Base-by-base conservation (phyloP, 1,140 invertebrate species). In the Varroa destructor region DNA sequence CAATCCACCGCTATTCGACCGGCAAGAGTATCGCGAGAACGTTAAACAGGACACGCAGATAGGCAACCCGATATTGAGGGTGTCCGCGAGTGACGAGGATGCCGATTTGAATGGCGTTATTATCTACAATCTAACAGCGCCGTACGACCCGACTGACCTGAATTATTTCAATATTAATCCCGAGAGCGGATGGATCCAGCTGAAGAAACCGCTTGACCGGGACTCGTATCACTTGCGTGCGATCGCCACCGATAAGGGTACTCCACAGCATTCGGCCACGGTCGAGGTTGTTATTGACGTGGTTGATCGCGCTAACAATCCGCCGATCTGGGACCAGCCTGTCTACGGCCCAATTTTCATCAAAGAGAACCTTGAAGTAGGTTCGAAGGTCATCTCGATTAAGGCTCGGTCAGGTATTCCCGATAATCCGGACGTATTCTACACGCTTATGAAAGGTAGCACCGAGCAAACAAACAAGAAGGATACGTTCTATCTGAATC, bases 291-390 rank as follows among this genome's bases (percentile, higher is more conserved):
- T 91, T 82, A 89, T 95, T 87, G 90, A 92, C 85, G 90, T 95
- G 83, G 90, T 95, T 84, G 90, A 93, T 87, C 88, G 90, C 84
- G 92, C 93, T 86, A 93, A 93, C 88, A 93, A 93, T 86, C 91
- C 91, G 81, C 91, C 91, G 82, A 85, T 92, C 81, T 95, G 91
- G 91, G 89, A 93, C 85, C 85, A 86, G 82, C 86, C 84, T 83
- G 86, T 90, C 83, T 94, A 94, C 86, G 90, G 90, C 83, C 90
- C 90, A 84, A 91, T 91, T 85, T 87, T 88, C 86, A 89, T 94
- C 86, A 88, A 88, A 86, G 91, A 95, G 89, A 93, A 93, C 88
- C 89, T 93, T 85, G 91, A 89, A 86, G 89, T 93, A 85, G 90
- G 91, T 87, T 91, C 90, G 83, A 87, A 90, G 86, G 90, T 95